These are phyloP conservation scores for Celastrina argiolus DNA, from an alignment of 2,888 invertebrate genomes.

Conservation along the genomic window DNA sequence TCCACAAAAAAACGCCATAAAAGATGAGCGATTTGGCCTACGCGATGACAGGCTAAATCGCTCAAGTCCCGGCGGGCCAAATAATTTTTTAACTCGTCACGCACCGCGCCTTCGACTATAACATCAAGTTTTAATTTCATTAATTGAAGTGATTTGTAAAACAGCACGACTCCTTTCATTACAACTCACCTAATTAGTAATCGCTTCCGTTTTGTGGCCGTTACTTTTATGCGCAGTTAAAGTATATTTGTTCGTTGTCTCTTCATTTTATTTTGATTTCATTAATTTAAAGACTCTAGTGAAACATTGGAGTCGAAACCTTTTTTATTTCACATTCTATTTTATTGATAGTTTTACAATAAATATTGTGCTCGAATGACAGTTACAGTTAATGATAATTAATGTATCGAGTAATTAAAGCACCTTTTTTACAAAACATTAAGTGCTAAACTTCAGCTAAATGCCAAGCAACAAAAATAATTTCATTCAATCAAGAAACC, in stretches of 20 bases:
- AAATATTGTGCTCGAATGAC: too few species aligned
- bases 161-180: conserved; percentile 77
- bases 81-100: conserved; percentile 50
- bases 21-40: too few species aligned
- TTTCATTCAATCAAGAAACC: conserved; percentile 15
- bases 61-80: conserved; percentile 10
- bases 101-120: conserved; percentile 59
- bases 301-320: neutral
- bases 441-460: neutral
- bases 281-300: neutral
- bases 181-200: conserved; percentile 76
- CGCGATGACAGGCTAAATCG: conserved; percentile 9
- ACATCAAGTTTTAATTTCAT: conserved; percentile 73
- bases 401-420: neutral
- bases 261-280: neutral
- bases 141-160: conserved; percentile 79
- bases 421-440: neutral
- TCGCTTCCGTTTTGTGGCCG: conserved; percentile 67
- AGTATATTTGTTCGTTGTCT: neutral
- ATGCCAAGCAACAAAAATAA: conserved; percentile 8
- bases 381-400: neutral
- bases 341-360: too few species aligned
- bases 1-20: conserved; percentile 1
- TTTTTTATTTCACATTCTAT: too few species aligned
- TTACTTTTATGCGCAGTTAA: conserved; percentile 56